A percentile compares a stretch with the other conserved stretches of the same genome.
Conservation (phyloP, 2,797 vertebrate genomes). For the Cuculus canorus region DNA sequence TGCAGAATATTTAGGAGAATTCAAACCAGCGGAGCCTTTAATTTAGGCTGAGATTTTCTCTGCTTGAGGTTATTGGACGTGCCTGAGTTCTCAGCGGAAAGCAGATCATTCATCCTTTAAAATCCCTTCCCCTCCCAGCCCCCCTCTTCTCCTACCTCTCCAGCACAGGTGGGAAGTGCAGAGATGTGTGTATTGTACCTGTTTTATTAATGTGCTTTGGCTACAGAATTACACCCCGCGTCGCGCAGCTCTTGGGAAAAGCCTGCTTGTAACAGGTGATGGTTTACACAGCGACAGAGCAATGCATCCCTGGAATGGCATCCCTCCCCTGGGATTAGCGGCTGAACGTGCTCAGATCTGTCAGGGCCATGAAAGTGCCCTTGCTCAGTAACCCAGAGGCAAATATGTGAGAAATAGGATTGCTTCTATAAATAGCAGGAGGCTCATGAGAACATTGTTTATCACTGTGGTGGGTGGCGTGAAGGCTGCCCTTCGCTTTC, state of each 20-base stretch:
- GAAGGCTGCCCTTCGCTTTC: slow-evolving; percentile 49
- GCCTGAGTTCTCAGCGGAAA: slow-evolving; percentile 52
- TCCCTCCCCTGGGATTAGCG: slow-evolving; percentile 1
- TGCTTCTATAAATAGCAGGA: slow-evolving; percentile 58
- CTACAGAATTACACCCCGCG: neutral
- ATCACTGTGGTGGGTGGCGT: slow-evolving; percentile 3
- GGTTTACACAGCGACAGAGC: neutral
- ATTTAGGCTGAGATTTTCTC: slow-evolving; percentile 58
- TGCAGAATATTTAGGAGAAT: slow-evolving; percentile 25
- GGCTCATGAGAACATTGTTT: slow-evolving; percentile 61
- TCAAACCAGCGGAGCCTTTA: slow-evolving; percentile 52
- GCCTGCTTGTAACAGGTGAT: neutral
- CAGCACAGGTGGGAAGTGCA: neutral
- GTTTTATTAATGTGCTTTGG: neutral
- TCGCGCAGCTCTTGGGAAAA: neutral
- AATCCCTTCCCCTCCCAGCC: neutral
- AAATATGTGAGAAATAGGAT: slow-evolving; percentile 64
- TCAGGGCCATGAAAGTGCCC: slow-evolving; percentile 48
- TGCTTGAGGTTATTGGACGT: slow-evolving; percentile 58
- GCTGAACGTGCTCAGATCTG: slow-evolving; percentile 9
- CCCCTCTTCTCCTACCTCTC: neutral
- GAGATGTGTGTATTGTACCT: neutral
- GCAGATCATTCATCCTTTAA: slow-evolving; percentile 32
- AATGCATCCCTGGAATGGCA: neutral
- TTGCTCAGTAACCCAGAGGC: slow-evolving; percentile 58